phyloP scores from a whole-genome alignment of 2,797 vertebrate genomes.

The Falco peregrinus region DNA sequence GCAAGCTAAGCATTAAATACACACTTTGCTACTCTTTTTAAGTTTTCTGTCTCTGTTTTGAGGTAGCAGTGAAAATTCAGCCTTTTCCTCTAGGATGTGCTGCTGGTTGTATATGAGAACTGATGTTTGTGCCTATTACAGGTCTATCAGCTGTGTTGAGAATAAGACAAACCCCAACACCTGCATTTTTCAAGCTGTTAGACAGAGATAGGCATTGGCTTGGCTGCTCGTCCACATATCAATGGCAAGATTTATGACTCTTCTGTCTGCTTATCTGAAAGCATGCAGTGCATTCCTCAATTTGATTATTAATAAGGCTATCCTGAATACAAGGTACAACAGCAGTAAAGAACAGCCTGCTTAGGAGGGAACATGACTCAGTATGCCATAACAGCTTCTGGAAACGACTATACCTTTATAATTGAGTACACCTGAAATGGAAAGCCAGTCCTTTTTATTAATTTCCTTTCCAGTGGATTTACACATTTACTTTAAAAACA shows the following conservation, averaged over 20 bases:
- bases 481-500: not conserved
- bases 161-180: not conserved
- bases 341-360: not conserved
- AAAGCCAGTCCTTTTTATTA: not conserved
- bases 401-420: not conserved
- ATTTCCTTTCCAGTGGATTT: not conserved
- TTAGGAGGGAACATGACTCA: not conserved
- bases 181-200: conserved; percentile 39
- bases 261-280: conserved; percentile 34
- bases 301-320: conserved; percentile 33
- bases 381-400: not conserved
- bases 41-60: not conserved
- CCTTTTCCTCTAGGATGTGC: not conserved
- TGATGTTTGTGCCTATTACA: not conserved
- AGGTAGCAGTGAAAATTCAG: not conserved
- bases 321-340: not conserved
- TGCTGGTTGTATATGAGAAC: not conserved
- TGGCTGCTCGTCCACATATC: not conserved
- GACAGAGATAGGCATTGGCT: conserved; percentile 33
- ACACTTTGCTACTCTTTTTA: not conserved
- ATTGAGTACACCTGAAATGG: not conserved
- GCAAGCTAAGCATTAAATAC: not conserved
- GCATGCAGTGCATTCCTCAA: not conserved
- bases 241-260: conserved; percentile 45
- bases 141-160: not conserved